Evolutionary conservation across 2,888 invertebrate species (phyloP).

Genomic region (Xestia rhomboidea): DNA sequence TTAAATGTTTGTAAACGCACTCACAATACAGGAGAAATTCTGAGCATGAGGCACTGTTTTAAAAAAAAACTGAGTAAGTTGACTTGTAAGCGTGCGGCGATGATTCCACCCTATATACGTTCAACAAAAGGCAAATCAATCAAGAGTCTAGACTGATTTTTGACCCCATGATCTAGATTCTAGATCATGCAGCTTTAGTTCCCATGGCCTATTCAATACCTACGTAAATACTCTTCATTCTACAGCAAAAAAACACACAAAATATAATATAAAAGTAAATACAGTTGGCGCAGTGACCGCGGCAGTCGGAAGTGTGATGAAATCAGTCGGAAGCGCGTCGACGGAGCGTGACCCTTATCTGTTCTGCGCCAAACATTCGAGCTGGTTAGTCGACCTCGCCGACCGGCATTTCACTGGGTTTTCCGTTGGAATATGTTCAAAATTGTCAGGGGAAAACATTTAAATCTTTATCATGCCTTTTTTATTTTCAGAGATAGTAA

Average conservation of each 20-base stretch:
- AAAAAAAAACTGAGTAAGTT: too few relatives aligned
- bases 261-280: conserved; percentile 50
- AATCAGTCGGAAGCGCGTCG: conserved; percentile 84
- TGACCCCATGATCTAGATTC: background rate
- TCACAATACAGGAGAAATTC: background rate
- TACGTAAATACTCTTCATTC: background rate
- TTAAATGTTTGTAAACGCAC: background rate
- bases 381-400: conserved; percentile 46
- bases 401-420: conserved; percentile 54
- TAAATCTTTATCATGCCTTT: background rate
- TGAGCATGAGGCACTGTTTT: too few relatives aligned
- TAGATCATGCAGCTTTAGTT: background rate
- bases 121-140: too few relatives aligned
- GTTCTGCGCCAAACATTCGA: conserved; percentile 71
- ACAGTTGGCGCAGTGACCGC: conserved; percentile 68
- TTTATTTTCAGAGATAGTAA: background rate
- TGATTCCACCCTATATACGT: too few relatives aligned
- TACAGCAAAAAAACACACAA: conserved; percentile 9
- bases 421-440: conserved; percentile 1
- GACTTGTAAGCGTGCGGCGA: too few relatives aligned
- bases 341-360: conserved; percentile 81
- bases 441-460: background rate
- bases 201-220: background rate
- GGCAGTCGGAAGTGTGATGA: conserved; percentile 83
- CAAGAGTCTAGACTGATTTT: too few relatives aligned